Percentiles rank a stretch among this genome's conserved stretches.
phyloP scores from a whole-genome alignment of 2,888 invertebrate genomes.

The Stenodema calcarata region DNA sequence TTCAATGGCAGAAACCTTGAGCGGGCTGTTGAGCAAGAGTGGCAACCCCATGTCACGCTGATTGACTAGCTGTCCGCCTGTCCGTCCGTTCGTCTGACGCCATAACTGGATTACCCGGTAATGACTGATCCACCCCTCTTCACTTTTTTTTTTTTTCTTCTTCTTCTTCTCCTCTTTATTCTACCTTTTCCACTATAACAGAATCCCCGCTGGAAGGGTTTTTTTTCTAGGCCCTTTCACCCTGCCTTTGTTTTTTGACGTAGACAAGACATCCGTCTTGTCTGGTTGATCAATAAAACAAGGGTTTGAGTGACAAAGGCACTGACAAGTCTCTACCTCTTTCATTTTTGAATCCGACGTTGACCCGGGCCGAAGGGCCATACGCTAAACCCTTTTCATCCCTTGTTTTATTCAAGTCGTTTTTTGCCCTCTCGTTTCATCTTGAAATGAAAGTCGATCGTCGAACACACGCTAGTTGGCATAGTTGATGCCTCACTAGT shows the following conservation, averaged over 20 bases:
- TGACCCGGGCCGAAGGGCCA: not conserved
- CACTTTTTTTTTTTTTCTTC: not conserved
- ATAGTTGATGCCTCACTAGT: not conserved
- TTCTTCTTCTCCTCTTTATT: not conserved
- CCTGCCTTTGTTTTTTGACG: conserved; percentile 38
- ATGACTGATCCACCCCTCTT: conserved; percentile 36
- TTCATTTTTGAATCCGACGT: conserved; percentile 46
- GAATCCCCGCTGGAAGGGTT: conserved; percentile 17
- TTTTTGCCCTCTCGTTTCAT: not conserved
- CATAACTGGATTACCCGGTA: conserved; percentile 51
- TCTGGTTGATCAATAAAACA: conserved; percentile 48
- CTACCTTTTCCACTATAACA: conserved; percentile 33
- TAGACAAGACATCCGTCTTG: conserved; percentile 40
- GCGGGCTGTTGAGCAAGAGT: conserved; percentile 38
- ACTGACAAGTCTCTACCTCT: conserved; percentile 40
- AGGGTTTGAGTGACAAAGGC: conserved; percentile 50
- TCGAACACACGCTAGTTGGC: not conserved
- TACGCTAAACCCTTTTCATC: conserved; percentile 39
- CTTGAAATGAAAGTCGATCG: not conserved
- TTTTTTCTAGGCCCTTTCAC: not conserved
- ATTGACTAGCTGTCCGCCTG: conserved; percentile 48
- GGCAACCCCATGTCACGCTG: conserved; percentile 22
- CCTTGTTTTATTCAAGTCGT: conserved; percentile 29
- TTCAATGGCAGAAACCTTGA: conserved; percentile 42
- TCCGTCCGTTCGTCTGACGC: conserved; percentile 45